phyloP scores from a whole-genome alignment of 1,140 invertebrate species.

The Caenorhabditis latens region DNA sequence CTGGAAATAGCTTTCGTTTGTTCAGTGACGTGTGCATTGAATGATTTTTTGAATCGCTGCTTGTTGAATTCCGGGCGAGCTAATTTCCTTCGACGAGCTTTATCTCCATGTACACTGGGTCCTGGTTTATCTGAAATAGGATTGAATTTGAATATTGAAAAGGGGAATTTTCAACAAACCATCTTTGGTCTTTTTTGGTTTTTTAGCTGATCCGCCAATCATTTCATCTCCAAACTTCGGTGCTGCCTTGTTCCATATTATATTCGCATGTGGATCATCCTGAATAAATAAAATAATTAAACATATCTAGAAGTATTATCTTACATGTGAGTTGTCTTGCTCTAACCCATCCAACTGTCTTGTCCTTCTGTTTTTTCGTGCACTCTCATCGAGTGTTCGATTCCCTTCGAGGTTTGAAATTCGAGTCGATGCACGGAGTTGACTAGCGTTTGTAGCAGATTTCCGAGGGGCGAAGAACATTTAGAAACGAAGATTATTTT shows the following conservation, averaged over 20 bases:
- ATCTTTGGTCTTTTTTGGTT: conserved; percentile 1
- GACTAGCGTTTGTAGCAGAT: neutral
- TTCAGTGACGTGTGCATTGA: conserved; percentile 29
- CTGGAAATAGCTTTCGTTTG: neutral
- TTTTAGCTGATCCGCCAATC: conserved; percentile 1
- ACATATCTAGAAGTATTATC: neutral
- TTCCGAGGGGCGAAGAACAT: conserved; percentile 10
- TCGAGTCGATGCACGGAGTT: conserved; percentile 22
- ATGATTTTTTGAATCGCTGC: conserved; percentile 34
- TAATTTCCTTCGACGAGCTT: conserved; percentile 10
- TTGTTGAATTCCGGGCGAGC: conserved; percentile 35
- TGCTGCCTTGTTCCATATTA: conserved; percentile 17
- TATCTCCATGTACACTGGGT: neutral
- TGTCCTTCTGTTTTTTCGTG: conserved; percentile 18
- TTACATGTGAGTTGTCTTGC: conserved; percentile 38
- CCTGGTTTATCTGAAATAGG: neutral
- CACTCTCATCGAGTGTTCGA: conserved; percentile 41
- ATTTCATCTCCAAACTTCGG: conserved; percentile 38
- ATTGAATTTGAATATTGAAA: neutral
- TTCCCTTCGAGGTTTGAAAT: conserved; percentile 43
- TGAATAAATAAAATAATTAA: neutral
- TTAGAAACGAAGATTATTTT: neutral
- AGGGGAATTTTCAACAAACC: neutral
- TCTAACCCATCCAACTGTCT: conserved; percentile 15
- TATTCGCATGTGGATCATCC: conserved; percentile 44